phyloP scores from a whole-genome alignment of 2,113 vertebrate species.

The Chaetops frenatus region DNA sequence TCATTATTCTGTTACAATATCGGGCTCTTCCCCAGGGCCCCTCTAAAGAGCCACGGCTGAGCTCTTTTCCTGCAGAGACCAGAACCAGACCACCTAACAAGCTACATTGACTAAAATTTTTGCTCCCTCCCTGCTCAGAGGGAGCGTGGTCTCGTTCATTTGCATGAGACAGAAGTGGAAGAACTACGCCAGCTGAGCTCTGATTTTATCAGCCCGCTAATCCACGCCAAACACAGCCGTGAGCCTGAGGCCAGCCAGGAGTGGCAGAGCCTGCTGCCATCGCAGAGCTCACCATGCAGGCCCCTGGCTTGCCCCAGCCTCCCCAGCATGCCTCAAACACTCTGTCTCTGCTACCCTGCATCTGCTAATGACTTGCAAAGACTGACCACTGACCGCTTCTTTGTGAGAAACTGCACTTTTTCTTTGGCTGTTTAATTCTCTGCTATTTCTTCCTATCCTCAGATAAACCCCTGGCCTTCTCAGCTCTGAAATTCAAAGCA shows the following conservation, averaged over 20 bases:
- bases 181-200: neutral
- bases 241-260: neutral
- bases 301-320: neutral
- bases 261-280: neutral
- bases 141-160: neutral
- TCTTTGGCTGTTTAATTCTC: neutral
- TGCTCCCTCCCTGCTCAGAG: neutral
- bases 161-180: neutral
- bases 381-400: neutral
- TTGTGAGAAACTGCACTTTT: neutral
- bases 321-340: neutral
- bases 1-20: slow-evolving; percentile 45
- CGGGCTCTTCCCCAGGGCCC: slow-evolving; percentile 9
- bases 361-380: neutral
- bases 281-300: neutral
- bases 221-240: neutral
- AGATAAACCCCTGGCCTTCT: neutral
- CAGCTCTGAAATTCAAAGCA: neutral
- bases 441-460: neutral
- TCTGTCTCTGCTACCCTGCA: neutral
- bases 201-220: neutral
- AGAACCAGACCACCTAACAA: slow-evolving; percentile 31
- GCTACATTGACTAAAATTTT: neutral
- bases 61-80: slow-evolving; percentile 29
- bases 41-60: slow-evolving; percentile 17